Percentiles rank a stretch among this genome's conserved stretches.
These are phyloP conservation scores for Bombus fervidus DNA, from an alignment of 1,140 invertebrate genomes.

Conservation along the genomic window DNA sequence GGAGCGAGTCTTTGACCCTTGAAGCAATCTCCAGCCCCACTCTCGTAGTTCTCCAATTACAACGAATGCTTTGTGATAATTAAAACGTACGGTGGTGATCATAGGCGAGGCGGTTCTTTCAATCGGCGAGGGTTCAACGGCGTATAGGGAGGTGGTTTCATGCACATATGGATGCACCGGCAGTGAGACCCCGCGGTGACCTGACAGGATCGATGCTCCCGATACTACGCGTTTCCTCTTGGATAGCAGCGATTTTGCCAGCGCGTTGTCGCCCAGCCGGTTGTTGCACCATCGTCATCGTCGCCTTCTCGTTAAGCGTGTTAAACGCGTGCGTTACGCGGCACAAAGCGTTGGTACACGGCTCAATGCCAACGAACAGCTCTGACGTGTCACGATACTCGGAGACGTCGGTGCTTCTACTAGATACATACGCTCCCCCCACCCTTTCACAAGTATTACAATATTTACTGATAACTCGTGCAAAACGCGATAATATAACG, in stretches of 20 bases:
- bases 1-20: slow-evolving; percentile 14
- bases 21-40: background rate
- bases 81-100: slow-evolving; percentile 40
- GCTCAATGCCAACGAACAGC: background rate
- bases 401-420: too few relatives aligned
- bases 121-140: background rate
- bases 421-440: too few relatives aligned
- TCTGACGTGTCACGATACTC: too few relatives aligned
- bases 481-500: too few relatives aligned
- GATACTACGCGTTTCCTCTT: slow-evolving; percentile 68
- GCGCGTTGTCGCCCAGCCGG: slow-evolving; percentile 4
- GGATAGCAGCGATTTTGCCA: slow-evolving; percentile 35
- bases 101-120: slow-evolving; percentile 19
- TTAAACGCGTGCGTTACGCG: slow-evolving; percentile 28
- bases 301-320: slow-evolving; percentile 49
- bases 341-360: slow-evolving; percentile 3
- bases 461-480: too few relatives aligned
- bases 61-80: slow-evolving; percentile 35
- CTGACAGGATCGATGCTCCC: slow-evolving; percentile 79
- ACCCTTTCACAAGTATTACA: too few relatives aligned
- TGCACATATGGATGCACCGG: slow-evolving; percentile 58
- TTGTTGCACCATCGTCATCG: slow-evolving; percentile 44
- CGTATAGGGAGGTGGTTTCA: background rate
- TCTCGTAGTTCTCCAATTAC: slow-evolving; percentile 12
- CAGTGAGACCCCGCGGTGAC: slow-evolving; percentile 72